Evolutionary conservation across 2,888 invertebrate species (phyloP), one percentile per base, ranked within the genome.

Genomic region (Diaperis boleti): DNA sequence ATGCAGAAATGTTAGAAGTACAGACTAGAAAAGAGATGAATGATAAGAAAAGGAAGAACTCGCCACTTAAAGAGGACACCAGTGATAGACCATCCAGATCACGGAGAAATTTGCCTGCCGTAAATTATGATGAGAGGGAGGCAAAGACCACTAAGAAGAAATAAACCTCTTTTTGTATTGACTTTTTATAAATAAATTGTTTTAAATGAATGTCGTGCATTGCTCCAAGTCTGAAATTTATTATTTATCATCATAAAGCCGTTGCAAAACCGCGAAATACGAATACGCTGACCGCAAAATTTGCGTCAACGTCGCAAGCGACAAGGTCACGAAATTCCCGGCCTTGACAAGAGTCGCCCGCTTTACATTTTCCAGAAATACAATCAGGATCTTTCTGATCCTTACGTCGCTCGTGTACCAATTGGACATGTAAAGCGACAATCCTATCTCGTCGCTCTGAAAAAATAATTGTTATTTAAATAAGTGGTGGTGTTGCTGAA

Each of bases 311-410:
- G 84, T 84, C 45, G 80, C 74, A 5, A 85, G 78, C 0, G 83
- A 83, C 37, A 85, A 82, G 56, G 83, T 82, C 39, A 85, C 76
- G 64, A 83, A 72, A 65, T 72, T 78, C 1, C 79, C 82, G 65
- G 84, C 84, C 69, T 76, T 78, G 62, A 83, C 80, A 1, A 79
- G 78, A 69, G 84, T 78, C 67, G 84, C 83, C 7, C 81, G 80
- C 67, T 77, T 76, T 59, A 82, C 81, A 69, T 83, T 81, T 77
- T 78, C 76, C 81, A 84, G 77, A 60, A 81, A 73, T 69, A 83
- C 74, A 64, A 82, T 66, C 72, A 84, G 74, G 69, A 77, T 70
- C 1, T 81, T 78, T 0, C 82, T 79, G 13, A 82, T 50, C 8
- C 67, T 66, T 60, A 76, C 77, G 68, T 71, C 81, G 79, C 64